phyloP scores from a whole-genome alignment of 2,888 invertebrate species.

The Apeira syringaria region DNA sequence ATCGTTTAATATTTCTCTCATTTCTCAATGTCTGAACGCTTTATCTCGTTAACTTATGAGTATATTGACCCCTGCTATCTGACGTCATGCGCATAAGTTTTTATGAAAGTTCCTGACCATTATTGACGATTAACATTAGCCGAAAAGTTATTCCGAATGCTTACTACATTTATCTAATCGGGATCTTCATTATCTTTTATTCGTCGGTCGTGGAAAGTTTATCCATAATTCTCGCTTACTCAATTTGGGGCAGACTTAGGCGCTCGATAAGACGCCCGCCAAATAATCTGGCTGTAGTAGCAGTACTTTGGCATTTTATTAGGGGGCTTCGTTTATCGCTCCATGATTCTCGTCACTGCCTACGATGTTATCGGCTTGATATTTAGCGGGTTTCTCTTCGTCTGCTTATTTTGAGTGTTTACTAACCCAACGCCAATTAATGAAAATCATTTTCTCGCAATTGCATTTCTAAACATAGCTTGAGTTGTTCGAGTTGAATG shows the following conservation, averaged over 20 bases:
- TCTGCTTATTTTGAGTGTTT: slow-evolving; percentile 52
- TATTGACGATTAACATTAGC: slow-evolving; percentile 32
- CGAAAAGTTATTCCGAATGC: slow-evolving; percentile 46
- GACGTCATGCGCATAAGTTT: slow-evolving; percentile 27
- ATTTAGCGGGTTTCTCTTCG: slow-evolving; percentile 54
- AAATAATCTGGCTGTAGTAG: slow-evolving; percentile 68
- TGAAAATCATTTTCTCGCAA: slow-evolving; percentile 32
- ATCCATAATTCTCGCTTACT: slow-evolving; percentile 75
- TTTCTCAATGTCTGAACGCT: slow-evolving; percentile 15
- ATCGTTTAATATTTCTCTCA: slow-evolving; percentile 22
- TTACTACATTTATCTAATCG: slow-evolving; percentile 71
- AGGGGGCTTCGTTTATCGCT: slow-evolving; percentile 66
- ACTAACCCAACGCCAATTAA: slow-evolving; percentile 44
- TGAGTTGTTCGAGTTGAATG: slow-evolving; percentile 19
- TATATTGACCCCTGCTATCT: slow-evolving; percentile 27
- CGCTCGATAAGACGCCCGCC: slow-evolving; percentile 66
- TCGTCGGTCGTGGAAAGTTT: slow-evolving; percentile 67
- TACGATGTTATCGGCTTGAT: slow-evolving; percentile 61
- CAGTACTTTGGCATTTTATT: slow-evolving; percentile 69
- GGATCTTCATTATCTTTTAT: slow-evolving; percentile 76
- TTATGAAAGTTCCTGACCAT: slow-evolving; percentile 31
- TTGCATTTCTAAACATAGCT: slow-evolving; percentile 16
- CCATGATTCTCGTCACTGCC: slow-evolving; percentile 61
- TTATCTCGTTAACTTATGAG: slow-evolving; percentile 22
- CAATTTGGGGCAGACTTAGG: slow-evolving; percentile 73